Base-by-base conservation (phyloP, 2,888 invertebrate species). In the Chymomyza fuscimana region DNA sequence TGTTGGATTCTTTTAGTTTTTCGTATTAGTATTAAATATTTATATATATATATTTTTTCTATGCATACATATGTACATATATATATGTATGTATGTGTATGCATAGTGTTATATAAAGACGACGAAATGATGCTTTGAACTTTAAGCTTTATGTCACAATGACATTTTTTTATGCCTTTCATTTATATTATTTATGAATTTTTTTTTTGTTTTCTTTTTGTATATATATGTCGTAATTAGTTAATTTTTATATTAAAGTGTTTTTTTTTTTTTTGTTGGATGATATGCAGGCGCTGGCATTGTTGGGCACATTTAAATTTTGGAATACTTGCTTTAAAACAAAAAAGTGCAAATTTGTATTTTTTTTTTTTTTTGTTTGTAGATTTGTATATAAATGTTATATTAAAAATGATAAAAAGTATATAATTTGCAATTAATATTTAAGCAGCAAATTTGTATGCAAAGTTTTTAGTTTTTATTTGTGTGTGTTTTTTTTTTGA, bases 81-180 rank as follows among this genome's bases (percentile, higher is more conserved):
- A 40, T 32, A 32, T 32, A 32, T 32, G 2, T 32, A 32, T 4
- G 32, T 6, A 4, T 32, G 32, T 32, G 6, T 5, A 4, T 32
- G 32, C 32, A 32, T 32, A 32, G 32, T 32, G 5, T 58, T 74
- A 75, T 80, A 74, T 80, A 82, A 79, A 84, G 79, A 79, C 78
- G 84, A 86, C 84, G 77, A 86, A 83, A 81, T 80, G 64, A 82
- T 86, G 74, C 72, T 82, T 82, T 82, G 83, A 81, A 81, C 82
- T 85, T 78, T 81, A 72, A 71, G 79, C 78, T 80, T 81, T 81
- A 69, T 74, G 72, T 79, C 73, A 76, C 76, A 76, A 72, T 72
- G 74, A 79, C 76, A 76, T 73, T 59, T 71, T 64, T 58, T 73
- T 67, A 65, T 56, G 61, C 58, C 25, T 74, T 69, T 58, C 50